Evolutionary conservation across 1,140 invertebrate species (phyloP), one percentile per base, ranked within the genome.

Genomic region (Ylistrum balloti): DNA sequence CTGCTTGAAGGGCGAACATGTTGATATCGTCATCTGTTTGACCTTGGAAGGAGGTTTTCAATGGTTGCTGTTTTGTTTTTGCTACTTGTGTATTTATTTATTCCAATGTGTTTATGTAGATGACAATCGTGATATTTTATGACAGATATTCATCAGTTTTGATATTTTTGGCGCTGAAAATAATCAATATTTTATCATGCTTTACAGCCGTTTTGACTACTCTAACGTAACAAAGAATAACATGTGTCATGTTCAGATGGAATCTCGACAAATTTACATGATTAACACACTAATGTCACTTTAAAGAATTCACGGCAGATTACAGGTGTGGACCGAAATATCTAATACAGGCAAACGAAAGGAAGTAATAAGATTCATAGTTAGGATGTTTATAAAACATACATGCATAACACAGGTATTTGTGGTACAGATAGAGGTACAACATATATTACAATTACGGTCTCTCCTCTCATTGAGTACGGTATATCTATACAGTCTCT

Each of bases 1-100:
- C 28, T 74, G 56, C 28, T 17, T 74, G 56, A 74, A 74, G 56
- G 56, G 56, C 56, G 22, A 74, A 74, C 56, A n/a, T 74, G 56
- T 74, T 74, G 56, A 74, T 74, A 5, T 74, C 11, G 5, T n/a
- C 7, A n/a, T 28, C n/a, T n/a, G 17, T n/a, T 9, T 74, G 56
- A 74, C 56, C 56, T 74, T 74, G 56, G 56, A 28, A 74, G 0
- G 22, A 38, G 35, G n/a, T 13, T 38, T 38, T 38, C 2, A 45
- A 45, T 45, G 17, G 10, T 45, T 11, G 56, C 56, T 74, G 56
- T 28, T 28, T 5, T 5, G 9, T 74, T 74, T 74, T 17, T 17
- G 41, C 17, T 45, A 17, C 17, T 45, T 74, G 7, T 28, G n/a
- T 28, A 74, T 74, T n/a, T 28, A 74, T 28, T 17, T 74, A 74